Percentiles rank a stretch among this genome's conserved stretches.
These are phyloP conservation scores for Heliconius ethilla DNA, from an alignment of 2,888 invertebrate species.

Conservation along the genomic window DNA sequence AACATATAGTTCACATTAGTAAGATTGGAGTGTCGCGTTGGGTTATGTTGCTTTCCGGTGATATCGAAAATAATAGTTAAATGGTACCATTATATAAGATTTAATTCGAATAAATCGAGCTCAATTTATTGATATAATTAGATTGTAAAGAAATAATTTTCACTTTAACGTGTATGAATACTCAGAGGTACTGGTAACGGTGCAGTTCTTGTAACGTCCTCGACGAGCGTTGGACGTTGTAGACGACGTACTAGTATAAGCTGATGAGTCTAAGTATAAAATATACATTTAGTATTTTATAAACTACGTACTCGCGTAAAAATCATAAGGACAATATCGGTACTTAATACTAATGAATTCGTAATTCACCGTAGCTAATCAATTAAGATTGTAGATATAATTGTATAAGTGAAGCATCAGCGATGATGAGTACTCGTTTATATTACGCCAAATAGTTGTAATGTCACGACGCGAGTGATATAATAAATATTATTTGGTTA, in stretches of 20 bases:
- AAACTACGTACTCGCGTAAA: constrained; percentile 80
- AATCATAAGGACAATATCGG: constrained; percentile 81
- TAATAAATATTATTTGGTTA: constrained; percentile 66
- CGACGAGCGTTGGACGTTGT: constrained; percentile 73
- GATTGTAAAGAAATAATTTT: constrained; percentile 72
- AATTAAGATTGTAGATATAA: constrained; percentile 72
- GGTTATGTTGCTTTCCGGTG: constrained; percentile 55
- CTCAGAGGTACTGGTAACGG: constrained; percentile 49
- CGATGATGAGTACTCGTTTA: constrained; percentile 59
- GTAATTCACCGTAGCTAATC: constrained; percentile 71
- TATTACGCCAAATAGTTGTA: constrained; percentile 68
- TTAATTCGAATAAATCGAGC: constrained; percentile 80
- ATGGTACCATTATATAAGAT: constrained; percentile 62
- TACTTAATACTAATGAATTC: constrained; percentile 68
- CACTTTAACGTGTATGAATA: constrained; percentile 46
- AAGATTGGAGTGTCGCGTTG: constrained; percentile 59
- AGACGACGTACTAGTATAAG: constrained; percentile 65
- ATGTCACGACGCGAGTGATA: constrained; percentile 70
- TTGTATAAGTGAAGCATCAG: constrained; percentile 65
- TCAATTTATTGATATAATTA: constrained; percentile 74
- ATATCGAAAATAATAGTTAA: constrained; percentile 55
- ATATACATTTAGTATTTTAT: constrained; percentile 78
- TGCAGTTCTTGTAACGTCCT: constrained; percentile 75
- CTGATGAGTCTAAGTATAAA: constrained; percentile 59
- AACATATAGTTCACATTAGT: constrained; percentile 72